phyloP scores from a whole-genome alignment of 2,888 invertebrate species.

The Chrysotoxum bicinctum region DNA sequence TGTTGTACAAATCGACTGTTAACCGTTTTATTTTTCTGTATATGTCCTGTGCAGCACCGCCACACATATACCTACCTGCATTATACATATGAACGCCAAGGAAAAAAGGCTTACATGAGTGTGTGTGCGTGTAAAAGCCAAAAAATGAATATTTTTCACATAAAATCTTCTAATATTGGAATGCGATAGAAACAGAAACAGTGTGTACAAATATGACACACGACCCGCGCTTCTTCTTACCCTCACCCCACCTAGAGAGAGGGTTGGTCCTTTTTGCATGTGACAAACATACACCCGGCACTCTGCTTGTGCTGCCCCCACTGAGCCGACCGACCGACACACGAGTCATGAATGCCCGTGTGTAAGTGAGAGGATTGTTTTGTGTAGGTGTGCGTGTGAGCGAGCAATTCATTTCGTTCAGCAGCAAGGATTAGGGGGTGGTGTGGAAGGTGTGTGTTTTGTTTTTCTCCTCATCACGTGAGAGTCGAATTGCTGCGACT shows the following conservation, averaged over 20 bases:
- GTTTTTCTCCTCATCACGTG: slow-evolving; percentile 72
- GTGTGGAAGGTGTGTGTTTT: slow-evolving; percentile 69
- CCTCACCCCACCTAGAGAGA: slow-evolving; percentile 52
- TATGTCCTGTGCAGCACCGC: not conserved
- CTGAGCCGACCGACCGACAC: slow-evolving; percentile 19
- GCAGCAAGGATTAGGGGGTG: slow-evolving; percentile 58
- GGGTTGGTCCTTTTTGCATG: slow-evolving; percentile 73
- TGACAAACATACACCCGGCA: slow-evolving; percentile 71
- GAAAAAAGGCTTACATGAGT: slow-evolving; percentile 51
- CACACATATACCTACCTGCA: slow-evolving; percentile 12
- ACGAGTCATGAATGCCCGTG: slow-evolving; percentile 36
- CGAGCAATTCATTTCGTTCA: slow-evolving; percentile 10
- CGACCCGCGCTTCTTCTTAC: slow-evolving; percentile 50
- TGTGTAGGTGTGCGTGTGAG: slow-evolving; percentile 40
- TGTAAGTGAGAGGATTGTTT: slow-evolving; percentile 65
- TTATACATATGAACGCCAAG: not conserved
- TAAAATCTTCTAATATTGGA: slow-evolving; percentile 70
- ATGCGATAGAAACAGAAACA: slow-evolving; percentile 71
- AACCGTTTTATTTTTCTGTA: slow-evolving; percentile 42
- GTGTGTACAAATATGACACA: slow-evolving; percentile 71
- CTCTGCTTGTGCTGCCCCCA: not conserved
- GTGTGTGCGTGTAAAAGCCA: slow-evolving; percentile 62
- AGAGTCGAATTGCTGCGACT: slow-evolving; percentile 41
- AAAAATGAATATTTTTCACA: slow-evolving; percentile 67
- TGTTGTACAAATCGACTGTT: slow-evolving; percentile 46